Conservation (phyloP, 2,113 vertebrate species). For the Ochotona princeps region DNA sequence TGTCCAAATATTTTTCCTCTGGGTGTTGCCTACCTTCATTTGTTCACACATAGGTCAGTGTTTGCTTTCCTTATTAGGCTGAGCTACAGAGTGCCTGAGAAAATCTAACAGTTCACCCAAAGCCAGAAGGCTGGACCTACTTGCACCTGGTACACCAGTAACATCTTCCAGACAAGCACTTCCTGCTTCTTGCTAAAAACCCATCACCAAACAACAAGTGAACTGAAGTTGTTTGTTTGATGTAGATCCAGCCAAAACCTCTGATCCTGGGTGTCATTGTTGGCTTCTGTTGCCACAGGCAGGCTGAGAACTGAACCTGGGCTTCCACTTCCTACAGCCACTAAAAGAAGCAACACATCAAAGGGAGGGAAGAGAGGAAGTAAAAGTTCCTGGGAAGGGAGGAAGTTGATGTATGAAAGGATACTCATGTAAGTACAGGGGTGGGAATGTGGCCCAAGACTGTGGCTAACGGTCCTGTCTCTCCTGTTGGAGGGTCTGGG, state of each 20-base stretch:
- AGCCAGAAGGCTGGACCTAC: not conserved
- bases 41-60: not conserved
- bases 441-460: too few relatives aligned
- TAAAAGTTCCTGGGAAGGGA: not conserved
- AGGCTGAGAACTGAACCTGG: not conserved
- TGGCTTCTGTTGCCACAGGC: not conserved
- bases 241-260: not conserved
- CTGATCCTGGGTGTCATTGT: not conserved
- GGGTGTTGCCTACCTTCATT: not conserved
- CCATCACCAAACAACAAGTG: not conserved
- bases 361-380: not conserved
- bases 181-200: slow-evolving; percentile 20
- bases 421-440: slow-evolving; percentile 19
- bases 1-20: not conserved
- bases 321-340: not conserved
- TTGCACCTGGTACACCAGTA: not conserved
- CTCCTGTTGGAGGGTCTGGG: too few relatives aligned
- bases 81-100: not conserved
- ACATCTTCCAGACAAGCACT: not conserved
- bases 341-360: not conserved
- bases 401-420: not conserved
- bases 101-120: not conserved
- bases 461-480: too few relatives aligned
- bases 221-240: not conserved
- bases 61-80: not conserved